Conservation (phyloP, 2,113 vertebrate species). For the Manacus vitellinus region DNA sequence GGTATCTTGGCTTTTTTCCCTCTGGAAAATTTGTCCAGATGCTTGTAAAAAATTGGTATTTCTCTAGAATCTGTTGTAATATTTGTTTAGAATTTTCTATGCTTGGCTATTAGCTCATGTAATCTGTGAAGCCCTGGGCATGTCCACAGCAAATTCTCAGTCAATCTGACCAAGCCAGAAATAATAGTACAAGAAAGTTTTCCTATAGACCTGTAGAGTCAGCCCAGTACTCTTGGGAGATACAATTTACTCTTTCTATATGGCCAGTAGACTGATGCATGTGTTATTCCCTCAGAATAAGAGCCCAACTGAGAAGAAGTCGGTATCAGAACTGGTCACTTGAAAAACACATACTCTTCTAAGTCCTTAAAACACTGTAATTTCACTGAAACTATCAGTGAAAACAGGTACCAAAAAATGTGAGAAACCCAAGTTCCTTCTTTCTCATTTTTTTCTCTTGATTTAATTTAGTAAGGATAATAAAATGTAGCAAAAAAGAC, state of each 20-base stretch:
- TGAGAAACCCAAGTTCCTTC: background rate
- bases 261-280: background rate
- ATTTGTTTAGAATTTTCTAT: background rate
- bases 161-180: background rate
- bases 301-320: background rate
- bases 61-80: background rate
- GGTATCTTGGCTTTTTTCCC: rapidly evolving
- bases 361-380: background rate
- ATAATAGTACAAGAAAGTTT: background rate
- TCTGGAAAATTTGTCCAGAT: background rate
- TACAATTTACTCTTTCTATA: background rate
- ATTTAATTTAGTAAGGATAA: background rate
- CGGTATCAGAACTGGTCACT: background rate
- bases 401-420: background rate
- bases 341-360: background rate
- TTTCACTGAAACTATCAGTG: background rate
- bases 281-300: background rate
- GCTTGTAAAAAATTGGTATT: background rate
- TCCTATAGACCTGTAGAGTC: background rate
- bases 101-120: background rate
- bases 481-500: background rate
- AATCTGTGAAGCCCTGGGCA: background rate
- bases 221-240: background rate
- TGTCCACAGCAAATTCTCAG: background rate
- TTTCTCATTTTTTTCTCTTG: background rate